Conservation (phyloP, 1,140 invertebrate genomes). For the Littorina saxatilis region DNA sequence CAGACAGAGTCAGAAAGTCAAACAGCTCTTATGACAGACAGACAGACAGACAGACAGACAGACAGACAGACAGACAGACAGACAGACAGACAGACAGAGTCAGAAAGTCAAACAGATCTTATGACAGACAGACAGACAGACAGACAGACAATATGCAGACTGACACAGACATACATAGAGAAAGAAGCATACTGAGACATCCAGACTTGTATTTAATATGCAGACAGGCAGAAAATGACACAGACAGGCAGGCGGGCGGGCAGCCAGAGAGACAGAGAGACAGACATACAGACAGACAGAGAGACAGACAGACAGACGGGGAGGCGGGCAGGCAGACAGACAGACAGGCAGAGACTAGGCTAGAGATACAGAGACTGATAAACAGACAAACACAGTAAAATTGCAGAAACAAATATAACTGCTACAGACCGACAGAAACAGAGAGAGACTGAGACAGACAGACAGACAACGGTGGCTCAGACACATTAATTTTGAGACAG, state of each 20-base stretch:
- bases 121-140: not conserved
- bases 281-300: not conserved
- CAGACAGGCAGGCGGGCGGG: no score
- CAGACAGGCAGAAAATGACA: not conserved
- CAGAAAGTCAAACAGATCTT: not conserved
- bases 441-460: not conserved
- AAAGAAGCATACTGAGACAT: not conserved
- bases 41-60: not conserved
- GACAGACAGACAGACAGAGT: not conserved
- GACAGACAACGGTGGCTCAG: not conserved
- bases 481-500: no score
- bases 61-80: not conserved
- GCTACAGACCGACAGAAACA: not conserved
- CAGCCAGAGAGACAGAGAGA: no score
- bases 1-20: no score
- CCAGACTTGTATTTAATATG: not conserved
- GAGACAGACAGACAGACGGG: not conserved
- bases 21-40: no score
- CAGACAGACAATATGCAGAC: not conserved
- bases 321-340: not conserved
- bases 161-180: not conserved
- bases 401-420: no score
- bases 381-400: no score
- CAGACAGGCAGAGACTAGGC: not conserved
- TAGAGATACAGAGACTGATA: no score